Conservation (phyloP, 2,888 invertebrate species). For the Hetaerina titia region DNA sequence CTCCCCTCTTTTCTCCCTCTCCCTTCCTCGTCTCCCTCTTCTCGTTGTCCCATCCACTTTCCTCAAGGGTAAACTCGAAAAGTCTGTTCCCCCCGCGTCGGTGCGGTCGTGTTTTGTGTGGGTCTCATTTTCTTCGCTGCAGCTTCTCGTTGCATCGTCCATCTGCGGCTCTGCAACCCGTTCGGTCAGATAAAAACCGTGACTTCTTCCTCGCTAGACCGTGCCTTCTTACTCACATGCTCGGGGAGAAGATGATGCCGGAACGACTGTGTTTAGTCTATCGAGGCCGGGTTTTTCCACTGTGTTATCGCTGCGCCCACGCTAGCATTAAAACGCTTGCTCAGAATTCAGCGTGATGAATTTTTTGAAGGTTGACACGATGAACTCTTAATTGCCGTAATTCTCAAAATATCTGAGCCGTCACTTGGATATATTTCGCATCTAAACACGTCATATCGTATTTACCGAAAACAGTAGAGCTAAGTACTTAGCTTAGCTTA, state of each 20-base stretch:
- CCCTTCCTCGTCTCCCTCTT: neutral
- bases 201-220: neutral
- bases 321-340: no score
- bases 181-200: neutral
- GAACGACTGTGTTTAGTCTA: no score
- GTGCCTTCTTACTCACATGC: no score
- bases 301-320: neutral
- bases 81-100: neutral
- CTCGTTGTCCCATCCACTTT: neutral
- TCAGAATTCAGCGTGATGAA: no score
- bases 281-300: neutral
- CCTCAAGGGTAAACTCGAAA: slow-evolving; percentile 44
- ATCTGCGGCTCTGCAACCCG: neutral
- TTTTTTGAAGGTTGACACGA: no score
- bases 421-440: no score
- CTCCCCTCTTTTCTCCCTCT: neutral
- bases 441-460: no score
- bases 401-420: no score
- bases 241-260: no score
- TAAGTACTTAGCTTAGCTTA: no score
- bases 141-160: neutral
- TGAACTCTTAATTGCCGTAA: no score
- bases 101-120: neutral
- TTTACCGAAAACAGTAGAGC: no score
- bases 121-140: neutral